phyloP scores from a whole-genome alignment of 2,888 invertebrate species.

The Acholoe squamosa region DNA sequence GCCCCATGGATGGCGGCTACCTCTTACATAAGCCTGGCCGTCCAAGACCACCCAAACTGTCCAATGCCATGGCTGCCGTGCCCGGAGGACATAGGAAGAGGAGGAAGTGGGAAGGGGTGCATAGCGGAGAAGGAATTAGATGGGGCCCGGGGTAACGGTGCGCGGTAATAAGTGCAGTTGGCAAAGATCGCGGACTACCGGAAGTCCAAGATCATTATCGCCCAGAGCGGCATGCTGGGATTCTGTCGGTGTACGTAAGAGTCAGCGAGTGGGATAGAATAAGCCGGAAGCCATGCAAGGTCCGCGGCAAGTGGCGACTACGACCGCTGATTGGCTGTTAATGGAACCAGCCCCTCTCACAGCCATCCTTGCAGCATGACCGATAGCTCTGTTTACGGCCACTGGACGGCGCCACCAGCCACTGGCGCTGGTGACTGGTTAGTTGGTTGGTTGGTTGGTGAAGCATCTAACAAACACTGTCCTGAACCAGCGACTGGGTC shows the following conservation, averaged over 20 bases:
- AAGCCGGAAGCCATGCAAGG: constrained; percentile 7
- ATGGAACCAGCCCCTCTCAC: neutral
- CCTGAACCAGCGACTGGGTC: neutral
- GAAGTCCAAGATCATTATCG: constrained; percentile 23
- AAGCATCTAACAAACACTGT: neutral
- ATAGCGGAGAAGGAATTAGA: no score
- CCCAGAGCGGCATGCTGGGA: constrained; percentile 18
- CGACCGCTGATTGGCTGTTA: constrained; percentile 18
- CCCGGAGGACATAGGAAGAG: neutral
- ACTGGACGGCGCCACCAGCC: neutral
- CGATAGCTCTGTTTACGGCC: neutral
- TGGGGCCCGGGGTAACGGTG: neutral
- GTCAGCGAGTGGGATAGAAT: neutral
- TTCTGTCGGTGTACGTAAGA: neutral
- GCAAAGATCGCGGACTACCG: neutral
- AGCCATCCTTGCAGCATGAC: neutral
- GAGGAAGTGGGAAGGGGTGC: no score
- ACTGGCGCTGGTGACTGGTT: neutral
- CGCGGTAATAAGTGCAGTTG: constrained; percentile 26
- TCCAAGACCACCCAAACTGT: no score
- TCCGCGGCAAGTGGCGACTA: neutral
- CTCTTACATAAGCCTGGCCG: no score
- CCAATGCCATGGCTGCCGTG: no score
- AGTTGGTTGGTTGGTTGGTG: neutral
- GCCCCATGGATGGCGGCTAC: no score